phyloP scores from a whole-genome alignment of 2,888 invertebrate genomes.

The Lithophane ornitopus region DNA sequence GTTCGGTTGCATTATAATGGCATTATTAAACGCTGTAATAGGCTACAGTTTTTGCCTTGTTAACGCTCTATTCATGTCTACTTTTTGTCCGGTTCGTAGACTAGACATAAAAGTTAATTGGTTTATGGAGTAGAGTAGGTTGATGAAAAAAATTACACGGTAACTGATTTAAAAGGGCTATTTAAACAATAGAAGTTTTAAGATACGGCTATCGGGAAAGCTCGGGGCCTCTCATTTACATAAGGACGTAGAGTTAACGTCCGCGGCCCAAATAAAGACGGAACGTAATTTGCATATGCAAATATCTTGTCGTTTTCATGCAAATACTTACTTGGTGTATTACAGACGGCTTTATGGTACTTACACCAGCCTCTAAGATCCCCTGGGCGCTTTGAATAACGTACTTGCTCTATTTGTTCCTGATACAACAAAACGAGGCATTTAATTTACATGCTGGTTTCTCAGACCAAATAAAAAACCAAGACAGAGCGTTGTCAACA shows the following conservation, averaged over 20 bases:
- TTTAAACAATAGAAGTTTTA: slow-evolving; percentile 74
- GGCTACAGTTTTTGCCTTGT: slow-evolving; percentile 78
- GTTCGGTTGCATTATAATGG: slow-evolving; percentile 76
- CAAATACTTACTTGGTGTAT: slow-evolving; percentile 87
- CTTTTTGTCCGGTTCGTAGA: slow-evolving; percentile 73
- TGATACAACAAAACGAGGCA: slow-evolving; percentile 70
- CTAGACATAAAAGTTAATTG: slow-evolving; percentile 73
- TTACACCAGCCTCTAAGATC: slow-evolving; percentile 82
- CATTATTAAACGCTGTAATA: slow-evolving; percentile 78
- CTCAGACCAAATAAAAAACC: no score
- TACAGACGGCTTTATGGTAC: slow-evolving; percentile 87
- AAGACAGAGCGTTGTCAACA: no score
- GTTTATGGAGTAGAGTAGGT: slow-evolving; percentile 62
- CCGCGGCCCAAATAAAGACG: slow-evolving; percentile 87
- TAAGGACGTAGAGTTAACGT: slow-evolving; percentile 84
- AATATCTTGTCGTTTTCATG: slow-evolving; percentile 87
- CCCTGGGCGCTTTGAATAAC: slow-evolving; percentile 72
- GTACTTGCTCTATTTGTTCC: slow-evolving; percentile 75
- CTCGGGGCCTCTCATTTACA: slow-evolving; percentile 80
- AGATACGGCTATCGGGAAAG: slow-evolving; percentile 75
- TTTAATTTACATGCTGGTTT: slow-evolving; percentile 67
- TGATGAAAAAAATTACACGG: slow-evolving; percentile 71
- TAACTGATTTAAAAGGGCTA: slow-evolving; percentile 73
- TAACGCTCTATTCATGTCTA: slow-evolving; percentile 77
- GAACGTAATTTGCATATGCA: slow-evolving; percentile 89